Evolutionary conservation across 2,797 vertebrate species (phyloP), one percentile per base, ranked within the genome.

Genomic region (Arremon brunneinucha): DNA sequence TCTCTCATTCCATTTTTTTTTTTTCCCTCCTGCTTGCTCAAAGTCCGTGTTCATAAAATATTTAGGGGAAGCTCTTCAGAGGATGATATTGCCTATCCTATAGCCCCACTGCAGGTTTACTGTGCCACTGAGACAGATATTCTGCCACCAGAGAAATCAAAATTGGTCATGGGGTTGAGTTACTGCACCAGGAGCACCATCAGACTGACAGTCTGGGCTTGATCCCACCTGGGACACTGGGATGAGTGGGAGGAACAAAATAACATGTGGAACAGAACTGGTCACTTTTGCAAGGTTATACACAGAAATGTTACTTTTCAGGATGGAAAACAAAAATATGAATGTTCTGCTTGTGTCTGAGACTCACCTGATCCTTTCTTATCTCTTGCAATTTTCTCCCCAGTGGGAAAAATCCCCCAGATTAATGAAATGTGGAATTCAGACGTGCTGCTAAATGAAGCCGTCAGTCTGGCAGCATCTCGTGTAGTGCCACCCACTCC

Each of bases 31-130:
- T 87, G 89, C 83, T 91, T 59, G 74, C 96, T 96, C 83, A 24
- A 95, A 96, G 90, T 93, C 82, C 2, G 2, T 22, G 64, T 82
- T 93, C 93, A 97, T 97, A 85, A 97, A 97, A 97, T 95, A 97
- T 97, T 97, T 91, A 97, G 74, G 12, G 8, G 34, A 71, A 95
- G 79, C 83, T 97, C 94, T 95, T 95, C 79, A 90, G 95, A 93
- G 87, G 87, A 84, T 75, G 92, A n/a, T 87, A 88, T 43, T 89
- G 87, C 92, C 90, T 87, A 57, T 46, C 46, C 82, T 67, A 35
- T 60, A 96, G 85, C 93, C 87, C 46, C 70, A 83, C 90, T 34
- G 59, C 82, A 90, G 87, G n/a, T 94, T 95, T 92, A 64, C 82
- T 65, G 83, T 60, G 88, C 86, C 82, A 50, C 72, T 64, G 91